A percentile compares a stretch with the other conserved stretches of the same genome.
Evolutionary conservation across 2,113 vertebrate genomes (phyloP).

Genomic region (Pithys albifrons): DNA sequence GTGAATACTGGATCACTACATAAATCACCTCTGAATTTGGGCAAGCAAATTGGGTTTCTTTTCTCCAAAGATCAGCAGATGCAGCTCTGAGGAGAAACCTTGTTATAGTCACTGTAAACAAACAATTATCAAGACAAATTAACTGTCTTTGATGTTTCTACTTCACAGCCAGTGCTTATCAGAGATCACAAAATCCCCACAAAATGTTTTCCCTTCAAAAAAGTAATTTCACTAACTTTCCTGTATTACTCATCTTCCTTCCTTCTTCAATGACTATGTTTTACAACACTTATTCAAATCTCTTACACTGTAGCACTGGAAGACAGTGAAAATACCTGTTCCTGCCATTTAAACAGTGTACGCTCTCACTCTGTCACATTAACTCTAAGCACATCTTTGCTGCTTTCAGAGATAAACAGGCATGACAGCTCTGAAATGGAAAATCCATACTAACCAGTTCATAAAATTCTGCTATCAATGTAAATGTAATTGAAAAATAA

Average conservation of each 20-base stretch:
- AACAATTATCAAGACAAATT: slow-evolving; percentile 12
- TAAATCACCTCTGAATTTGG: not conserved
- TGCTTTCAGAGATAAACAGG: slow-evolving; percentile 9
- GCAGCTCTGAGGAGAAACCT: not conserved
- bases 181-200: not conserved
- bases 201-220: not conserved
- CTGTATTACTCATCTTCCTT: not conserved
- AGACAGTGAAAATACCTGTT: slow-evolving; percentile 46
- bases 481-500: slow-evolving; percentile 39
- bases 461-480: not conserved
- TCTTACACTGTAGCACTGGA: not conserved
- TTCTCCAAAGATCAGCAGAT: not conserved
- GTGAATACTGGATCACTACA: not conserved
- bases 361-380: not conserved
- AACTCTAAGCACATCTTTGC: not conserved
- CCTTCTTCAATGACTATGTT: not conserved
- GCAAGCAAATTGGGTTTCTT: not conserved
- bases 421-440: slow-evolving; percentile 2
- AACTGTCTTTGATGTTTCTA: not conserved
- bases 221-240: not conserved
- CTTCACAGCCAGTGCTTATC: not conserved
- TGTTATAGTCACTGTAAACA: not conserved
- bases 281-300: not conserved
- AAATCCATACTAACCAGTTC: slow-evolving; percentile 11
- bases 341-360: not conserved